Percentiles rank a stretch among this genome's conserved stretches.
Conservation (phyloP, 2,888 invertebrate species). For the Epistrophella euchroma region DNA sequence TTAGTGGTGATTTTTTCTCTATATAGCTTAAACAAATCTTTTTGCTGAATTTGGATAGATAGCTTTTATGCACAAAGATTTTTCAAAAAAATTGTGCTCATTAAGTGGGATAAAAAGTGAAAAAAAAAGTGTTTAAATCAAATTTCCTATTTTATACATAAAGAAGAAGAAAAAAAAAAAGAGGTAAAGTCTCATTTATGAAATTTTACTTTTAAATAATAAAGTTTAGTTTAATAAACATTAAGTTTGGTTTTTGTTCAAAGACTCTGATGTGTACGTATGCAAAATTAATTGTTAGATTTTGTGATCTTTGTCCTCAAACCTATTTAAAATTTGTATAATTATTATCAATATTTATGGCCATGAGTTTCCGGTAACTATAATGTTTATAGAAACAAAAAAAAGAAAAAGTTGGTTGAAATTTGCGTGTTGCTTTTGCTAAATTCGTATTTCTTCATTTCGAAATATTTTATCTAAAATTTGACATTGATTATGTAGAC, state of each 20-base stretch:
- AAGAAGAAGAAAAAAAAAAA: neutral
- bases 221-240: neutral
- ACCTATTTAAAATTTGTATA: neutral
- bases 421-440: neutral
- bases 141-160: neutral
- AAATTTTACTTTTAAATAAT: neutral
- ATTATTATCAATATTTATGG: neutral
- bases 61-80: neutral
- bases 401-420: neutral
- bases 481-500: slow-evolving; percentile 7
- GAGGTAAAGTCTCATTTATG: slow-evolving; percentile 8
- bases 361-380: slow-evolving; percentile 16
- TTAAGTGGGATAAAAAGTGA: slow-evolving; percentile 14
- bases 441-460: neutral
- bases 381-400: neutral
- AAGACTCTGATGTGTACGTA: neutral
- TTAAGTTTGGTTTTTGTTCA: neutral
- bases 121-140: slow-evolving; percentile 11
- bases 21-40: neutral
- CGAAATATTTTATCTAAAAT: slow-evolving; percentile 2
- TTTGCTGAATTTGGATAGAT: neutral
- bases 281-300: neutral
- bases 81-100: neutral
- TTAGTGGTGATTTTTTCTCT: slow-evolving; percentile 1
- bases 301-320: neutral